phyloP scores from a whole-genome alignment of 2,113 vertebrate genomes.

The Gymnogyps californianus region DNA sequence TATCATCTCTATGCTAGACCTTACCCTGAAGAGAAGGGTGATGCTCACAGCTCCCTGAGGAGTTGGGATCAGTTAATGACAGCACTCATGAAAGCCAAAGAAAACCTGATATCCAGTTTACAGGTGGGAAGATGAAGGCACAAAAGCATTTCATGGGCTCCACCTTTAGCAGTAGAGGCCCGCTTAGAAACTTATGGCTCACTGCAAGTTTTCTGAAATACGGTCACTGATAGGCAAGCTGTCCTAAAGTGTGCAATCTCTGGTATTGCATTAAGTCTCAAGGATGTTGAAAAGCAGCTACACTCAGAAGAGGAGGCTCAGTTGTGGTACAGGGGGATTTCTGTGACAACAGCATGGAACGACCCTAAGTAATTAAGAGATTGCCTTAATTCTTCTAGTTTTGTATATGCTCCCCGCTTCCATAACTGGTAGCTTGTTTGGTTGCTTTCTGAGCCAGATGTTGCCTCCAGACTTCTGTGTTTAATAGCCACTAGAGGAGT shows the following conservation, averaged over 20 bases:
- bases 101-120: neutral
- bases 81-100: neutral
- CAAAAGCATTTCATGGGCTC: neutral
- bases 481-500: neutral
- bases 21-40: neutral
- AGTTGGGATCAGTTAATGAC: neutral
- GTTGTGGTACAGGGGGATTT: neutral
- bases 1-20: neutral
- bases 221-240: neutral
- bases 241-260: neutral
- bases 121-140: neutral
- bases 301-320: neutral
- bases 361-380: neutral
- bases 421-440: neutral
- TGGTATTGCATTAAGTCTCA: rapidly evolving
- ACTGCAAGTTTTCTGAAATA: neutral
- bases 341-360: neutral
- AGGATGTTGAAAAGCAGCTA: neutral
- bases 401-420: neutral
- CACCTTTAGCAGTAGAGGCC: neutral
- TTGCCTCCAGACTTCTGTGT: neutral
- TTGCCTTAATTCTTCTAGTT: neutral
- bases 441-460: neutral
- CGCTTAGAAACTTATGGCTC: neutral
- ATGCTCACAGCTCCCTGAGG: neutral